A percentile compares a stretch with the other conserved stretches of the same genome.
These are phyloP conservation scores for Pandemis cinnamomeana DNA, from an alignment of 2,888 invertebrate genomes.

Conservation along the genomic window DNA sequence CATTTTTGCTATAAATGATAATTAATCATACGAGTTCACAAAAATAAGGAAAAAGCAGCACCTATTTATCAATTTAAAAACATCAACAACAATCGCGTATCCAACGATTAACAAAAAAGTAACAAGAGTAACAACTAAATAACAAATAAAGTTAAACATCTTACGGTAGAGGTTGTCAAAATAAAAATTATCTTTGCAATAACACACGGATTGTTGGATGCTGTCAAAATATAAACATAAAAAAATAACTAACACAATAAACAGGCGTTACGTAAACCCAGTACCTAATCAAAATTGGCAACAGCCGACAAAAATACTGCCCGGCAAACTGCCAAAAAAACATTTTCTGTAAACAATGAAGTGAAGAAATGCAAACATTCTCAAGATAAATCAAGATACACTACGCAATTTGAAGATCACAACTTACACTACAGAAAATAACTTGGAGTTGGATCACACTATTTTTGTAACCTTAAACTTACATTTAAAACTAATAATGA, in stretches of 20 bases:
- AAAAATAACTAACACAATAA: background rate
- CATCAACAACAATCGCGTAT: constrained; percentile 8
- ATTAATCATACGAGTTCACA: background rate
- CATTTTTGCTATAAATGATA: background rate
- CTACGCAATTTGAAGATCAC: background rate
- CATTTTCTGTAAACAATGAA: constrained; percentile 1
- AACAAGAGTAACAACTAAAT: background rate
- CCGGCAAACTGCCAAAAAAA: constrained; percentile 37
- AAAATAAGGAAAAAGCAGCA: constrained; percentile 7
- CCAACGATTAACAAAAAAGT: background rate
- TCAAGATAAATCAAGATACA: background rate
- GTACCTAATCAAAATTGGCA: constrained; percentile 19
- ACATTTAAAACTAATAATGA: background rate
- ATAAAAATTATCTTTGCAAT: background rate
- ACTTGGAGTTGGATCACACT: background rate
- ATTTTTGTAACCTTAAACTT: background rate
- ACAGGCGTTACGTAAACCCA: constrained; percentile 15
- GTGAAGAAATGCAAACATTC: background rate
- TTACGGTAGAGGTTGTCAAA: background rate
- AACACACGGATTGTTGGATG: background rate
- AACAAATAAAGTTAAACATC: background rate
- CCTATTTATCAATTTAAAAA: constrained; percentile 13
- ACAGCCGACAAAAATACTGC: constrained; percentile 8
- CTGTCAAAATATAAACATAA: constrained; percentile 6
- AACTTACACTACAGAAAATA: background rate